phyloP scores from a whole-genome alignment of 1,140 invertebrate species.

The Penaeus indicus region DNA sequence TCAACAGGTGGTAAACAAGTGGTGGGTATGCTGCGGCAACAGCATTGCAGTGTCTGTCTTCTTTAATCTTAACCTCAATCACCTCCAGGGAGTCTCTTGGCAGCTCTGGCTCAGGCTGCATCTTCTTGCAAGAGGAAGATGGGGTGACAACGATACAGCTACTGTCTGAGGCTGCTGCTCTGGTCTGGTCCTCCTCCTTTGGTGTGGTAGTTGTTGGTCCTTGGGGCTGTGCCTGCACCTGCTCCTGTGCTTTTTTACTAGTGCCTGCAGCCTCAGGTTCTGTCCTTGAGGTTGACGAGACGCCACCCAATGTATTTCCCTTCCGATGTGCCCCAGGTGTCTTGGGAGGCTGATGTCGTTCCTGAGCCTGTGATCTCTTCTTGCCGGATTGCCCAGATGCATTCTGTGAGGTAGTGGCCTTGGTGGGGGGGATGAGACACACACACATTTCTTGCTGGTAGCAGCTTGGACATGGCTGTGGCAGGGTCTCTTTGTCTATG shows the following conservation, averaged over 20 bases:
- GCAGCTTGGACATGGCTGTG: conserved; percentile 11
- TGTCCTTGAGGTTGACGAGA: too few species aligned
- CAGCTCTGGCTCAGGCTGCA: neutral
- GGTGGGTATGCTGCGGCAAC: conserved; percentile 74
- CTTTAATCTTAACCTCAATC: neutral
- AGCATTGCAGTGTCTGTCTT: neutral
- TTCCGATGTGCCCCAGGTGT: neutral
- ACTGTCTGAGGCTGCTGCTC: too few species aligned
- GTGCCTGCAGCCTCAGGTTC: too few species aligned
- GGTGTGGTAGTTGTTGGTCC: too few species aligned
- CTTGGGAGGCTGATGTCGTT: neutral
- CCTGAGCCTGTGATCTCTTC: neutral
- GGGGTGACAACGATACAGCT: neutral
- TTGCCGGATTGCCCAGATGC: neutral
- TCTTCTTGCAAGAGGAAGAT: neutral
- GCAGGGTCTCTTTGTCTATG: neutral
- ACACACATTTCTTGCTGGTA: conserved; percentile 38
- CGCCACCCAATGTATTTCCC: too few species aligned
- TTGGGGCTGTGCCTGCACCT: too few species aligned
- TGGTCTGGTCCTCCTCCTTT: too few species aligned
- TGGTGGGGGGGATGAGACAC: neutral
- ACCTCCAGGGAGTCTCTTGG: neutral
- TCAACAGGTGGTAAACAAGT: conserved; percentile 81
- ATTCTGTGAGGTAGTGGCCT: neutral
- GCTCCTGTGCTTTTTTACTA: too few species aligned